Evolutionary conservation across 2,113 vertebrate species (phyloP).

Genomic region (Microcebus lehilahytsara): DNA sequence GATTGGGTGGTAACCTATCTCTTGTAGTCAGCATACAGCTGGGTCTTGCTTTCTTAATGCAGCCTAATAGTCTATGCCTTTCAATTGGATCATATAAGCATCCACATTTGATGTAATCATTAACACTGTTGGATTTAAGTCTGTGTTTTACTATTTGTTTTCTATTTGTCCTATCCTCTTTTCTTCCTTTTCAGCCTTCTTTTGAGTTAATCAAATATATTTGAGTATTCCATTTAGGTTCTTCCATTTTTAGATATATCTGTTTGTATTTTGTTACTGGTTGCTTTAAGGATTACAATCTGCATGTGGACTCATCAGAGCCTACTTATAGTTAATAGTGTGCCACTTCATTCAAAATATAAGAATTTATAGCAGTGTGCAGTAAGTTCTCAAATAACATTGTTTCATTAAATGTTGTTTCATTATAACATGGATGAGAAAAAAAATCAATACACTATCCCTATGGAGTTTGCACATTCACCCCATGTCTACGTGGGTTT

Average conservation of each 20-base stretch:
- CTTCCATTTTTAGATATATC: background rate
- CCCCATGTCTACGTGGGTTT: no score
- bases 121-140: background rate
- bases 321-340: background rate
- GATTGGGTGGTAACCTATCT: background rate
- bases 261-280: background rate
- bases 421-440: background rate
- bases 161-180: background rate
- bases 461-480: background rate
- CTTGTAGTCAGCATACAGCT: background rate
- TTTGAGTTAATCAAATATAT: slow-evolving; percentile 12
- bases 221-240: slow-evolving; percentile 1
- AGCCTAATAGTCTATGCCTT: background rate
- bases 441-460: background rate
- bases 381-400: background rate
- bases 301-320: background rate
- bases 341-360: background rate
- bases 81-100: background rate
- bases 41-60: background rate
- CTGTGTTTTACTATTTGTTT: background rate
- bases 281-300: background rate
- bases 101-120: background rate
- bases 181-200: background rate
- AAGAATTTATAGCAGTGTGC: background rate
- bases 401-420: background rate